phyloP scores from a whole-genome alignment of 2,797 vertebrate species.

The Hypotaenidia philippensis region DNA sequence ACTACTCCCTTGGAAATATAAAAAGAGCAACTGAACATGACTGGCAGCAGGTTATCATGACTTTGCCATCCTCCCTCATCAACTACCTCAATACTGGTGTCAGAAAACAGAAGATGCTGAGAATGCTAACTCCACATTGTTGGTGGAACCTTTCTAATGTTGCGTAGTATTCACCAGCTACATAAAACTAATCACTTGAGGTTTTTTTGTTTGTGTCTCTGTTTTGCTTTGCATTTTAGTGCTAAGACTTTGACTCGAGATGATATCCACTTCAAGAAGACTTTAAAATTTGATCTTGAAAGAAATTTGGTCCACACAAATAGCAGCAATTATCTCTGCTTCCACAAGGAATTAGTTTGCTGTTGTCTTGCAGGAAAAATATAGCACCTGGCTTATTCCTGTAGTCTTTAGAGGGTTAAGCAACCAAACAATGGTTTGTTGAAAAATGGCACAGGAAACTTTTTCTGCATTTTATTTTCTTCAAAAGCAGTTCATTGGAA shows the following conservation, averaged over 20 bases:
- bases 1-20: not conserved
- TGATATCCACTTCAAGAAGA: not conserved
- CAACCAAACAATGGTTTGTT: not conserved
- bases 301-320: not conserved
- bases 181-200: rapidly evolving
- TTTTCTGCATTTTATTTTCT: not conserved
- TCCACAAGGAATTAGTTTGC: not conserved
- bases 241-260: not conserved
- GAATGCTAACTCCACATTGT: not conserved
- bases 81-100: not conserved
- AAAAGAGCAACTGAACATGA: not conserved
- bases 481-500: not conserved
- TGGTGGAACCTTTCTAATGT: not conserved
- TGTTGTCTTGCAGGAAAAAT: not conserved
- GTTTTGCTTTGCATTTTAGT: not conserved
- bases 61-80: not conserved
- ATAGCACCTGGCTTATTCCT: not conserved
- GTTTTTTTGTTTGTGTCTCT: not conserved
- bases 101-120: not conserved
- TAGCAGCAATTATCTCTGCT: not conserved
- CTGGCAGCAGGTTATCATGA: not conserved
- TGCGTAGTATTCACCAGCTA: not conserved
- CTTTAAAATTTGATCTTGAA: not conserved
- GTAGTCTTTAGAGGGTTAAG: not conserved
- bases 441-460: not conserved